phyloP scores from a whole-genome alignment of 2,888 invertebrate species.

The Argyra leucocephala region DNA sequence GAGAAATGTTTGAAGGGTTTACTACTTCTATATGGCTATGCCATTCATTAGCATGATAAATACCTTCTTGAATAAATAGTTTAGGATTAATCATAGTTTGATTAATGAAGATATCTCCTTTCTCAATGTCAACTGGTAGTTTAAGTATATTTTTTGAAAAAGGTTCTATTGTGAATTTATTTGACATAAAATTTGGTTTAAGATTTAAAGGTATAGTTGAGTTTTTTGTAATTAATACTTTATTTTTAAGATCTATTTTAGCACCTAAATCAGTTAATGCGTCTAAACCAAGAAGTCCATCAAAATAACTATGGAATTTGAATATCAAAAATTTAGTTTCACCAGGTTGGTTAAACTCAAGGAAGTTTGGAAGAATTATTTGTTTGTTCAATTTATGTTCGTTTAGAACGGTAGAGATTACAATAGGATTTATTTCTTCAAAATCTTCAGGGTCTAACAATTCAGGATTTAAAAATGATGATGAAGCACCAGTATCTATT shows the following conservation, averaged over 20 bases:
- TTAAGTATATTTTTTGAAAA: constrained; percentile 16
- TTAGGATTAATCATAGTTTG: constrained; percentile 13
- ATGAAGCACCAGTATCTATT: constrained; percentile 18
- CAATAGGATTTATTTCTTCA: constrained; percentile 17
- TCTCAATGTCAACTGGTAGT: constrained; percentile 19
- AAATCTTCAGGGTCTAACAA: constrained; percentile 12
- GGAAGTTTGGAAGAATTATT: constrained; percentile 16
- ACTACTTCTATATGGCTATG: constrained; percentile 18
- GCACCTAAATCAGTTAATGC: constrained; percentile 19
- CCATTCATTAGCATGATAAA: constrained; percentile 17
- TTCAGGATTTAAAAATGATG: constrained; percentile 22
- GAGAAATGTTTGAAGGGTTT: constrained; percentile 14
- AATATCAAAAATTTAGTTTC: constrained; percentile 19
- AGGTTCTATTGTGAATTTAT: constrained; percentile 16
- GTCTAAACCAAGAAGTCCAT: constrained; percentile 23
- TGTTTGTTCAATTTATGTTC: constrained; percentile 16
- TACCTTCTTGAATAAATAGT: constrained; percentile 18
- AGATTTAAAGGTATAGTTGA: constrained; percentile 15
- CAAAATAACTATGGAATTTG: constrained; percentile 24
- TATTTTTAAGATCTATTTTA: constrained; percentile 20
- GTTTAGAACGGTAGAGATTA: constrained; percentile 19
- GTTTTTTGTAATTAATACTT: constrained; percentile 14
- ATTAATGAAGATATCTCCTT: constrained; percentile 17
- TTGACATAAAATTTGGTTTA: constrained; percentile 20
- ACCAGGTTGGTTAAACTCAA: constrained; percentile 18